Base-by-base conservation (phyloP, 2,888 invertebrate genomes). In the Ganaspis brasiliensis region DNA sequence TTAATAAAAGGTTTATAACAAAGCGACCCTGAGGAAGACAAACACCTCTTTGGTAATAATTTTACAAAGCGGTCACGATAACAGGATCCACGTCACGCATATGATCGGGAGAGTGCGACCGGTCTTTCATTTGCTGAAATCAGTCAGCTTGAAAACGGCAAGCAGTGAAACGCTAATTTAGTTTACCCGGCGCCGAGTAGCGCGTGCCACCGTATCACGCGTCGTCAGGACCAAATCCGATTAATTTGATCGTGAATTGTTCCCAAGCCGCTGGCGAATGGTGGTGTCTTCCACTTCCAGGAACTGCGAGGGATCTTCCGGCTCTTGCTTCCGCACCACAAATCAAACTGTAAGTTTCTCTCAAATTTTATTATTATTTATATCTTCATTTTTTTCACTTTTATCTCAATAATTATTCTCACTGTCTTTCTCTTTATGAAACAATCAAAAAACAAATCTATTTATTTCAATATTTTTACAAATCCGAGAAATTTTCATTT, bases 41-140 rank as follows among this genome's bases (percentile, higher is more conserved):
- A 70, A 79, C 76, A 73, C 77, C 79, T 75, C 73, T 73, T 45
- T 59, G 26, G 67, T 75, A 63, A n/a, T n/a, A n/a, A 70, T 74
- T 77, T 73, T 79, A 77, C 73, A 73, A 79, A 75, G 63, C 77
- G 75, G 73, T 52, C 72, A 73, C 73, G 79, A 79, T 79, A 79
- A 79, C 75, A 74, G 77, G 73, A 79, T 76, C 56, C 72, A 77
- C 74, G 77, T 77, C 74, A 67, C 35, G 70, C 73, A 63, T 72
- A 14, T 70, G 72, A 77, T 76, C 70, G 74, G 70, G 59, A 72
- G 74, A 52, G 67, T 67, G 72, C 52, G 49, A 67, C 73, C 73
- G 52, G 63, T 55, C 73, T 73, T 73, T 70, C 59, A 57, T 56
- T 56, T 61, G 52, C 59, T 70, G 63, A 78, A 78, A 78, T 79